A percentile compares a stretch with the other conserved stretches of the same genome.
Conservation (phyloP, 2,113 vertebrate species). For the Neofelis nebulosa region DNA sequence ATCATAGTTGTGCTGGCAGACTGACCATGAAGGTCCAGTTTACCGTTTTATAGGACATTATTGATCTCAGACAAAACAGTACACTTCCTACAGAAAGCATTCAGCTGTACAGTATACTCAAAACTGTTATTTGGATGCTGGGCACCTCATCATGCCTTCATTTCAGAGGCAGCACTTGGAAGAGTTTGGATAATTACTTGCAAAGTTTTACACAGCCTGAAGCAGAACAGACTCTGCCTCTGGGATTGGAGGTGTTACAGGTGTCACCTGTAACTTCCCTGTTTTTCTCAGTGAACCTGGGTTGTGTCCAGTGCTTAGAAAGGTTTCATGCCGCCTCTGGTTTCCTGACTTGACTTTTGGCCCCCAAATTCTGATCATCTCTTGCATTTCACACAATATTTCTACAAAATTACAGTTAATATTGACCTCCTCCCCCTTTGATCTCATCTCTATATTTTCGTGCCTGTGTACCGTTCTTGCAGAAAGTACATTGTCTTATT, state of each 20-base stretch:
- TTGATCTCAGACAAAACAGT: background rate
- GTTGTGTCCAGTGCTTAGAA: background rate
- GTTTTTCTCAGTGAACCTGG: background rate
- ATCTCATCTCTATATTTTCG: background rate
- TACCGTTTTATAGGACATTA: background rate
- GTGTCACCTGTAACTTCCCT: background rate
- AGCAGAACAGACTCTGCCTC: background rate
- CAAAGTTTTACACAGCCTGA: background rate
- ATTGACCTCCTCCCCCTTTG: background rate
- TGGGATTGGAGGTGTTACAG: background rate
- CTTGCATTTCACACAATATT: background rate
- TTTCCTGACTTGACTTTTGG: background rate
- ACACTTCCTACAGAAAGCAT: background rate
- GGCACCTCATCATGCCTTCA: background rate
- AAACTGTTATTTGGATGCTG: background rate
- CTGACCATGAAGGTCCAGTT: background rate
- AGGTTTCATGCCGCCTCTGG: background rate
- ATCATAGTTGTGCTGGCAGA: background rate
- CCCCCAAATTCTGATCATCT: background rate
- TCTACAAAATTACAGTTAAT: background rate
- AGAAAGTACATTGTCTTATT: background rate
- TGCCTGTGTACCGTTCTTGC: background rate
- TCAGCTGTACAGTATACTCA: background rate
- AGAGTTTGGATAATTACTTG: background rate
- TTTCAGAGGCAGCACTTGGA: conserved; percentile 19